Base-by-base conservation (phyloP, 2,113 vertebrate species). In the Burhinus bistriatus region DNA sequence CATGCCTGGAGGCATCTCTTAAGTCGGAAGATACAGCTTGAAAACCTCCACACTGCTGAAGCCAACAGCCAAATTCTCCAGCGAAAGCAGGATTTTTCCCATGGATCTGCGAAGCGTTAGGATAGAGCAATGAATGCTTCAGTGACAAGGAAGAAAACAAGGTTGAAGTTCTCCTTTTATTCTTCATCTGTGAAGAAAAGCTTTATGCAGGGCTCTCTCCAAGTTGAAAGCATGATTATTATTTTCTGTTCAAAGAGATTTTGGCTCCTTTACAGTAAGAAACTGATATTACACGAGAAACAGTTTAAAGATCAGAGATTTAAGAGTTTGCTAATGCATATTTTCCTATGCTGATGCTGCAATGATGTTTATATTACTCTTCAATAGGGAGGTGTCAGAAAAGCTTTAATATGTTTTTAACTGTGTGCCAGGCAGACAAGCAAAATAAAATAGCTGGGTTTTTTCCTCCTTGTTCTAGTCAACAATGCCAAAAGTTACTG, bases 221-320 rank as follows among this genome's bases (percentile, higher is more conserved):
- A 96, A 85, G 92, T n/a, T 87, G 81, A 97, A 97, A 92, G 93
- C 91, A 80, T 51, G 70, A 75, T 94, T 94, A 96, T 95, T 93
- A 96, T 96, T 95, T 97, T 96, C 92, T 97, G 82, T 89, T 97
- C 95, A 86, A 94, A 97, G 97, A 84, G 59, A 87, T 78, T 79
- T 84, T 84, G 87, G 94, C 88, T 76, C 69, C 73, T 93, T 95
- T 85, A 97, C 84, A 94, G 72, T 75, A 90, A 90, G 94, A 92
- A 92, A 45, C 70, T 84, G 94, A 88, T 91, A 73, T 38, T 86
- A 92, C 87, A 97, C 73, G 89, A 93, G 80, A 95, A 93, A 79
- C 76, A 49, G 91, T 66, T 78, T 87, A 79, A 91, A 83, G 51
- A 65, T 70, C 91, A 89, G 44, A 87, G 70, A 76, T 77, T 95